Evolutionary conservation across 1,140 invertebrate genomes (phyloP), one percentile per base, ranked within the genome.

Genomic region (Fopius arisanus): DNA sequence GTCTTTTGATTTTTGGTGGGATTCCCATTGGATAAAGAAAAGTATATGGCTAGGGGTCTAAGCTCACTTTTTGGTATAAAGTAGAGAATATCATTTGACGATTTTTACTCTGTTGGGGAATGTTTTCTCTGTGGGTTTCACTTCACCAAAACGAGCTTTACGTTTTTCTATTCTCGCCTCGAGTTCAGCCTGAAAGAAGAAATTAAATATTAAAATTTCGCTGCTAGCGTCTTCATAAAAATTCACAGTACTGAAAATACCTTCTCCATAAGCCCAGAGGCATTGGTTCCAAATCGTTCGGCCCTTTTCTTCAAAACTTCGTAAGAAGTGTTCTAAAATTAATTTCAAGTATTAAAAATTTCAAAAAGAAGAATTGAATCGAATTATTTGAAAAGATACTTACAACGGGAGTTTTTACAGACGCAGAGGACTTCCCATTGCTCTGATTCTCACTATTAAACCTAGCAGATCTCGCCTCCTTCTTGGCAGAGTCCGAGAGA

Each of bases 231-330:
- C n/a, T n/a, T n/a, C n/a, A n/a, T n/a, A n/a, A n/a, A n/a, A n/a
- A n/a, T n/a, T n/a, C n/a, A n/a, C n/a, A n/a, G n/a, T n/a, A n/a
- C n/a, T n/a, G n/a, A n/a, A n/a, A n/a, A n/a, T 54, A 93, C 87
- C 80, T 92, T 92, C 41, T 90, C 89, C 85, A 93, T 90, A 28
- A 91, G 87, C 48, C 89, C 90, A 1, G 93, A 93, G n/a, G 93
- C 91, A 10, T 91, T 92, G 16, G 90, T 88, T 3, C 94, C 94
- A 88, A 95, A 95, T 76, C 93, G 88, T 86, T 94, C 92, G 28
- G 92, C 92, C 70, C 94, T 89, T 78, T 94, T 92, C 79, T 94
- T 94, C 1, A 95, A 80, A 28, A 92, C 89, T 48, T 94, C 93
- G 54, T 91, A 88, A 40, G 88, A 86, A 21, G 89, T 88, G 69